These are phyloP conservation scores for Agriopis leucophaearia DNA, from an alignment of 2,888 invertebrate genomes.

Conservation along the genomic window DNA sequence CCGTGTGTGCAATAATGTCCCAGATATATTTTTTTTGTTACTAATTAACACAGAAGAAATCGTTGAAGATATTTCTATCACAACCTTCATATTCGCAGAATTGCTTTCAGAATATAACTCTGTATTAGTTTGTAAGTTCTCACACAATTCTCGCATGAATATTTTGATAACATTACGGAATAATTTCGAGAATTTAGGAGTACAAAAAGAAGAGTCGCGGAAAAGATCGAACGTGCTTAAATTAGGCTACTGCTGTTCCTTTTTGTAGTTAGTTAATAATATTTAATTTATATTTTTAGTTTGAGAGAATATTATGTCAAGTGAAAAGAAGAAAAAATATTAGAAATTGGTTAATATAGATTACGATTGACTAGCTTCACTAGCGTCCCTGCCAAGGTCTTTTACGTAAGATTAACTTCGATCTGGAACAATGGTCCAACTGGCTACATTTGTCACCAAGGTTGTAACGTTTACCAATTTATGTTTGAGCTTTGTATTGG, in stretches of 20 bases:
- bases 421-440: constrained; percentile 53
- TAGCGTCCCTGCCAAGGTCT: constrained; percentile 18
- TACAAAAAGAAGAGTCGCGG: constrained; percentile 8
- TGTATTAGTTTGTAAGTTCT: not conserved
- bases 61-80: constrained; percentile 6
- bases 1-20: too few relatives aligned
- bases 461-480: constrained; percentile 42
- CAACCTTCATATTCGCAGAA: constrained; percentile 11
- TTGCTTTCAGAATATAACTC: constrained; percentile 17
- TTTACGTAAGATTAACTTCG: constrained; percentile 39
- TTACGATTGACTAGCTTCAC: not conserved
- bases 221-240: constrained; percentile 2
- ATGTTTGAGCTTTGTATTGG: constrained; percentile 36
- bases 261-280: not conserved
- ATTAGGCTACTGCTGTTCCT: not conserved
- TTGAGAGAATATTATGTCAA: not conserved
- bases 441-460: constrained; percentile 52
- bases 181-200: constrained; percentile 4
- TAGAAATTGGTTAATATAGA: not conserved
- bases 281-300: too few relatives aligned
- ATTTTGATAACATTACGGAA: constrained; percentile 22
- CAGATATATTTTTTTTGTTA: too few relatives aligned
- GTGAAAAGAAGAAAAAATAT: not conserved
- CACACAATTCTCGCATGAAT: constrained; percentile 3
- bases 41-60: constrained; percentile 29